Base-by-base conservation (phyloP, 2,797 vertebrate genomes). In the Loriculus beryllinus region DNA sequence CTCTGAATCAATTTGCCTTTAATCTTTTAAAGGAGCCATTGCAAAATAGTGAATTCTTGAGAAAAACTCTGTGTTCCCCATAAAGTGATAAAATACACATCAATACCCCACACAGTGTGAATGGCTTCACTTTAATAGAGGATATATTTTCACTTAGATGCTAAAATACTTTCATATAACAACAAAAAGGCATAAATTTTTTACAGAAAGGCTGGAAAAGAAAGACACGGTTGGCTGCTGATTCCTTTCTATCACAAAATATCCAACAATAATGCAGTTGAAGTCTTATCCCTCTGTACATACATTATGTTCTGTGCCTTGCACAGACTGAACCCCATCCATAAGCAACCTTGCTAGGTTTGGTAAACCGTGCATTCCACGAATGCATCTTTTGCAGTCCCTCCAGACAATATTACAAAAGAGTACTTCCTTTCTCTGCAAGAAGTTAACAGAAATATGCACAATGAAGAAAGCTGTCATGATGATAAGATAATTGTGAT, bases 401-500 rank as follows among this genome's bases (percentile, higher is more conserved):
- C 71, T 90, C 64, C 76, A 75, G 70, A 93, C 69, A 94, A 49
- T 81, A 83, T 81, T 84, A 91, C 47, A 71, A 75, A 75, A 56
- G 67, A 69, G 52, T 45, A 91, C 79, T 89, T 96, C 86, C 84
- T 89, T 93, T 84, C 94, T 91, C 67, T 82, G 86, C 80, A 87
- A 95, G 88, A 85, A 95, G 40, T 75, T 75, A 86, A 45, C 60
- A 94, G 83, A 96, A 95, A 90, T 84, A 59, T 45, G 82, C 84
- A 76, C 80, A 76, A 71, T 65, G 42, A 82, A 93, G 80, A 85
- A 90, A 78, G 64, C 86, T 91, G 70, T 88, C 93, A 86, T 2
- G 77, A 89, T 77, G 62, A 86, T 94, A 90, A 92, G 51, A 89
- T 95, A 92, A 95, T 86, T 95, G 89, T 70, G 43, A 62, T 92